These are phyloP conservation scores for Gymnothorax javanicus DNA, from an alignment of 2,797 vertebrate species.

Conservation along the genomic window DNA sequence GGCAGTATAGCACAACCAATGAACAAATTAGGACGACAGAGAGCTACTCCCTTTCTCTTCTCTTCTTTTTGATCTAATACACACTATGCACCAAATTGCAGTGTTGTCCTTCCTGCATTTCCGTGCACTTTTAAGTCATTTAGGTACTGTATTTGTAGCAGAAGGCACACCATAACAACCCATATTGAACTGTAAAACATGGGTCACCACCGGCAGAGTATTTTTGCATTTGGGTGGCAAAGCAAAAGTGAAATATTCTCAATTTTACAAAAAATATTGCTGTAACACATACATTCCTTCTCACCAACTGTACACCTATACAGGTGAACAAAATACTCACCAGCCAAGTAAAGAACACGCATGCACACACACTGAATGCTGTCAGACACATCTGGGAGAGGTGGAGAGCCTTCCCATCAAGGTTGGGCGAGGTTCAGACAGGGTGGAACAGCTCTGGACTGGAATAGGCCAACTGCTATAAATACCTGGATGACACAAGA, in stretches of 20 bases:
- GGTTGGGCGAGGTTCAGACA: conserved; percentile 38
- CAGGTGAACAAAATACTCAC: conserved; percentile 51
- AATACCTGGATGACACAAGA: background rate
- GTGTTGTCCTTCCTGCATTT: background rate
- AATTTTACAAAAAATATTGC: background rate
- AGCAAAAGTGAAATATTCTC: background rate
- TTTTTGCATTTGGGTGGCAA: background rate
- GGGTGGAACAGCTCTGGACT: conserved; percentile 21
- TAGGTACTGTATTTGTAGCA: background rate
- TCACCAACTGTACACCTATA: background rate
- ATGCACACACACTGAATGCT: conserved; percentile 70
- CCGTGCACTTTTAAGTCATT: background rate
- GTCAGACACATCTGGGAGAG: conserved; percentile 69
- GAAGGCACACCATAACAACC: background rate
- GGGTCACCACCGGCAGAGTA: background rate
- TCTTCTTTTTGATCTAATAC: background rate
- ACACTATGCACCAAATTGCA: background rate
- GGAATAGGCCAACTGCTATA: background rate
- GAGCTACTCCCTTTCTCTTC: background rate
- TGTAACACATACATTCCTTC: background rate
- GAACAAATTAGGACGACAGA: background rate
- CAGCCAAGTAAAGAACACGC: conserved; percentile 64
- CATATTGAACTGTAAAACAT: background rate
- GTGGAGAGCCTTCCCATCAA: conserved; percentile 38
- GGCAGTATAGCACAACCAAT: background rate